Conservation (phyloP, 53 echinoderm and acorn worm genomes). For the Holothuria leucospilota region DNA sequence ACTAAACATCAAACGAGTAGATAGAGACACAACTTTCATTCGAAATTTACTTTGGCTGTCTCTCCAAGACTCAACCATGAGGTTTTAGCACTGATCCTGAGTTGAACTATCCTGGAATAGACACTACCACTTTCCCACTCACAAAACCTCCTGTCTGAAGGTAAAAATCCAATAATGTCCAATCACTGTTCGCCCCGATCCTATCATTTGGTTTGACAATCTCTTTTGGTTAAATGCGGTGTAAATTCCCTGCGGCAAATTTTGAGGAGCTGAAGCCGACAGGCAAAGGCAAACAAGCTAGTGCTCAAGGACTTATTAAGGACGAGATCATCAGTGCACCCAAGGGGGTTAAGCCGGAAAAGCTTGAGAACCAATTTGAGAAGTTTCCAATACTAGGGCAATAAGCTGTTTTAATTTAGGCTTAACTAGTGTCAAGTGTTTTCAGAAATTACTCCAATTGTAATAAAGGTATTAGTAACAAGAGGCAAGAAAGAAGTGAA, state of each 20-base stretch:
- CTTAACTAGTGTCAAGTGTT: not conserved
- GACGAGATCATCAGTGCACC: constrained; percentile 19
- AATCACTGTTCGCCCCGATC: constrained; percentile 20
- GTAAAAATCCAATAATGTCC: constrained; percentile 41
- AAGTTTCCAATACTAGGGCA: not conserved
- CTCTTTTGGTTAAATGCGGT: constrained; percentile 33
- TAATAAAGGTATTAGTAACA: no score
- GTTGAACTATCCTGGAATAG: no score
- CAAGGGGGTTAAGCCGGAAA: constrained; percentile 12
- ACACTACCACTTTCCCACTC: no score
- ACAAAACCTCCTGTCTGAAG: no score
- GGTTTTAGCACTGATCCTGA: no score
- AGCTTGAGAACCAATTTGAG: constrained; percentile 20
- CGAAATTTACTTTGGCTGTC: no score
- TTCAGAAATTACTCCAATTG: no score
- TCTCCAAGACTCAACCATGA: no score
- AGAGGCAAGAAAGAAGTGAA: no score
- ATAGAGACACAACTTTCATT: no score
- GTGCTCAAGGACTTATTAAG: constrained; percentile 34
- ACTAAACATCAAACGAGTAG: no score
- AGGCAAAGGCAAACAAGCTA: constrained; percentile 39
- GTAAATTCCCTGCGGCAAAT: constrained; percentile 22
- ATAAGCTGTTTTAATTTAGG: constrained; percentile 12
- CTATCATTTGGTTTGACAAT: constrained; percentile 38
- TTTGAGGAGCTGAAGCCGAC: constrained; percentile 39